Evolutionary conservation across 2,113 vertebrate species (phyloP), one percentile per base, ranked within the genome.

Genomic region (Dasyprocta punctata): DNA sequence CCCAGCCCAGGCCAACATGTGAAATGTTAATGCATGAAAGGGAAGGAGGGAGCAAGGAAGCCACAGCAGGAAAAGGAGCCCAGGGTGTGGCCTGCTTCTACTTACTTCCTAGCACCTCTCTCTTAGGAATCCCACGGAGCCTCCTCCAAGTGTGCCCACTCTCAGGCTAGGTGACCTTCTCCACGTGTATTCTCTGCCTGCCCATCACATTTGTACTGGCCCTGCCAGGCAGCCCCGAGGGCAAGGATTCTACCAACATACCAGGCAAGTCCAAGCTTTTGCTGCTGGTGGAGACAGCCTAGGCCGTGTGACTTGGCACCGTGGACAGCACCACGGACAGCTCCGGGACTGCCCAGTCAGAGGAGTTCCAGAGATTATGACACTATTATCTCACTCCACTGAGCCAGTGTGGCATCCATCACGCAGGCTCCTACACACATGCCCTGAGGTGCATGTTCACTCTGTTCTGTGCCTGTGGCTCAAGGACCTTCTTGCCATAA

Each of bases 381-480:
- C 3, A 17, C 85, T 83, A 36, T 86, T 84, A 92, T 78, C 84
- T 82, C 52, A 84, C 38, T 36, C 28, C 38, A 83, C 38, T 28
- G 89, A 97, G 73, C 73, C 63, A 63, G 4, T 0, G 17, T 88
- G 93, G 92, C 81, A 65, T 75, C 81, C 84, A 73, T 90, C 47
- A 97, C 28, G 6, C 78, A 30, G 60, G 75, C 75, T 69, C 82
- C 30, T 41, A 89, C 60, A 58, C 75, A 28, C 0, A 22, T n/a
- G 78, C 8, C 61, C 96, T 63, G 41, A 71, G 86, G 65, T 0
- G 19, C 65, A 19, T 2, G 65, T 61, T 84, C 44, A 30, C 69
- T n/a, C 89, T n/a, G 60, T 38, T 73, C 5, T 1, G 33, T 52
- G n/a, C 65, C 47, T 78, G 30, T 0, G 0, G 60, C 47, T 54